Conservation (phyloP, 1,140 invertebrate genomes). For the Atta colombica region DNA sequence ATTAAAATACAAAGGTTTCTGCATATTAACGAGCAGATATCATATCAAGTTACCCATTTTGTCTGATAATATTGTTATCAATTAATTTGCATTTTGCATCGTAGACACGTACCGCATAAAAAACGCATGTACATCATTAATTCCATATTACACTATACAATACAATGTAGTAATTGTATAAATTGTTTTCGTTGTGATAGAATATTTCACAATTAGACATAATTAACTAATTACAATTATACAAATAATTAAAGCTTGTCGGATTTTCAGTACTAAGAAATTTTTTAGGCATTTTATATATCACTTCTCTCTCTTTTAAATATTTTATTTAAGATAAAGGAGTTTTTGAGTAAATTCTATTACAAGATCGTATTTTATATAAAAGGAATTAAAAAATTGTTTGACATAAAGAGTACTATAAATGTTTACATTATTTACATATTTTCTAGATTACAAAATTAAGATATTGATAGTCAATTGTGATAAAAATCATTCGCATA, state of each 20-base stretch:
- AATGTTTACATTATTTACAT: not conserved
- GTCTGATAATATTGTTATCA: constrained; percentile 53
- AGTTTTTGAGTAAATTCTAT: not conserved
- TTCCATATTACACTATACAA: constrained; percentile 17
- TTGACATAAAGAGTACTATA: not conserved
- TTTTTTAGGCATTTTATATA: not conserved
- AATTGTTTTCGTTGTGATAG: not conserved
- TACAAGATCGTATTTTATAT: not conserved
- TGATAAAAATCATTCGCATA: not conserved
- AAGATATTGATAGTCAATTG: not conserved
- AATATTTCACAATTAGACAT: not conserved
- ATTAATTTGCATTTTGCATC: constrained; percentile 53
- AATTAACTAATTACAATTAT: not conserved
- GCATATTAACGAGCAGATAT: constrained; percentile 62
- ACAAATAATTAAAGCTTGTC: constrained; percentile 1
- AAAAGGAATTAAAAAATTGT: not conserved
- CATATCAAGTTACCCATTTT: constrained; percentile 60
- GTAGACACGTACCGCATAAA: constrained; percentile 27
- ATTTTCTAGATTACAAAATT: not conserved
- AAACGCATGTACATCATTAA: constrained; percentile 36
- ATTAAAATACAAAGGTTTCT: constrained; percentile 62
- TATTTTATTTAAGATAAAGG: not conserved
- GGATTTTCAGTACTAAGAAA: not conserved
- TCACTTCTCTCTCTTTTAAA: not conserved
- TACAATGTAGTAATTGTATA: not conserved